phyloP scores from a whole-genome alignment of 2,113 vertebrate genomes.

The Rhea pennata region DNA sequence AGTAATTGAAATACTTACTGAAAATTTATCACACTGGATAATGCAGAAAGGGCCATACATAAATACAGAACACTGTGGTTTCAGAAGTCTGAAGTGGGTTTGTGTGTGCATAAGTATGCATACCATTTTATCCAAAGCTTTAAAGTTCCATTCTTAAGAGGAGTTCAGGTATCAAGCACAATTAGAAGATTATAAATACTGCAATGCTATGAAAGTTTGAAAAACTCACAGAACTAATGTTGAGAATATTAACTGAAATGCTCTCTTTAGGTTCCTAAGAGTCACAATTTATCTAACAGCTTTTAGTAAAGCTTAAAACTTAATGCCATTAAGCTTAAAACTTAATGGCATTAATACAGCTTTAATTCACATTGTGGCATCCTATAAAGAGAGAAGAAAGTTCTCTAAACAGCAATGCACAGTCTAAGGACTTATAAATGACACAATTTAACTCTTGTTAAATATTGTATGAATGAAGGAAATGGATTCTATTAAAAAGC shows the following conservation, averaged over 20 bases:
- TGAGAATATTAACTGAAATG: background rate
- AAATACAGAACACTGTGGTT: background rate
- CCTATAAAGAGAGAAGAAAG: background rate
- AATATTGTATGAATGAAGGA: background rate
- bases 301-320: background rate
- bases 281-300: background rate
- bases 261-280: background rate
- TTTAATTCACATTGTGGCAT: background rate
- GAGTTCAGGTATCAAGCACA: background rate
- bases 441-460: background rate
- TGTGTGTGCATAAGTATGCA: rapidly evolving
- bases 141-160: background rate
- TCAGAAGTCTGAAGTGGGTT: background rate
- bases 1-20: background rate
- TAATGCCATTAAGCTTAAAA: no score
- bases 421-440: background rate
- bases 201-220: background rate
- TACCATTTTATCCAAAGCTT: background rate
- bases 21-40: background rate
- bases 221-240: background rate
- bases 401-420: background rate
- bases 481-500: background rate
- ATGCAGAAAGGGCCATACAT: background rate
- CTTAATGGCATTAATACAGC: background rate
- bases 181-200: background rate